Conservation (phyloP, 2,797 vertebrate species). For the Ptychobarbus kaznakovi region DNA sequence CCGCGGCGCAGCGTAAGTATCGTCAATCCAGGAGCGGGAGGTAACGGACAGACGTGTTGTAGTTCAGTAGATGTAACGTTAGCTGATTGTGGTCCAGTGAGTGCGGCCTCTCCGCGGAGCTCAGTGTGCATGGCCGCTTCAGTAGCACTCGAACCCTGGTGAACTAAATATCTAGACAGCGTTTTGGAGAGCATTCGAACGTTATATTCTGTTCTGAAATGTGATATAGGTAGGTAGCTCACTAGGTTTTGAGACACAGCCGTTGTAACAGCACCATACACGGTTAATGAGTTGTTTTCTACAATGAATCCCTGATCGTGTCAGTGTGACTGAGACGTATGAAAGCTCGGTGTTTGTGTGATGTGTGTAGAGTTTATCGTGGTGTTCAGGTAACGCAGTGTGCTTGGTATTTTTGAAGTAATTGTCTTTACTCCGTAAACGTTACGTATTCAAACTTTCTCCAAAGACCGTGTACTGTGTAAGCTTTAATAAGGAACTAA, state of each 20-base stretch:
- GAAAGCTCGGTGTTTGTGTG: background rate
- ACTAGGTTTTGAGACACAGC: background rate
- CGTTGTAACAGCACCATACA: background rate
- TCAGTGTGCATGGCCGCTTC: constrained; percentile 11
- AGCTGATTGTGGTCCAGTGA: background rate
- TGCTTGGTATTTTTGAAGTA: background rate
- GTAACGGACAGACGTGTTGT: background rate
- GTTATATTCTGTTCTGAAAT: background rate
- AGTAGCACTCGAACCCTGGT: background rate
- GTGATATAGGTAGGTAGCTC: background rate
- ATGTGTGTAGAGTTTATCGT: background rate
- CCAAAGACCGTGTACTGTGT: background rate
- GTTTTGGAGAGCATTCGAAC: background rate
- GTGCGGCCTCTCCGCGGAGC: constrained; percentile 34
- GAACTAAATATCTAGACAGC: background rate
- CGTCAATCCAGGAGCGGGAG: background rate
- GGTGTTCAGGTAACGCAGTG: background rate
- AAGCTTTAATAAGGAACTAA: background rate
- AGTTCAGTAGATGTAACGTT: background rate
- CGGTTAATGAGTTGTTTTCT: background rate
- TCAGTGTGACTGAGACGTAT: too few species aligned
- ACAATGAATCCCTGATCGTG: background rate
- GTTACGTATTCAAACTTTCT: background rate
- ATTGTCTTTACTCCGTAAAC: background rate
- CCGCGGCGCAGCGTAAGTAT: constrained; percentile 94